Evolutionary conservation across 2,113 vertebrate species (phyloP).

Genomic region (Paradoxurus hermaphroditus): DNA sequence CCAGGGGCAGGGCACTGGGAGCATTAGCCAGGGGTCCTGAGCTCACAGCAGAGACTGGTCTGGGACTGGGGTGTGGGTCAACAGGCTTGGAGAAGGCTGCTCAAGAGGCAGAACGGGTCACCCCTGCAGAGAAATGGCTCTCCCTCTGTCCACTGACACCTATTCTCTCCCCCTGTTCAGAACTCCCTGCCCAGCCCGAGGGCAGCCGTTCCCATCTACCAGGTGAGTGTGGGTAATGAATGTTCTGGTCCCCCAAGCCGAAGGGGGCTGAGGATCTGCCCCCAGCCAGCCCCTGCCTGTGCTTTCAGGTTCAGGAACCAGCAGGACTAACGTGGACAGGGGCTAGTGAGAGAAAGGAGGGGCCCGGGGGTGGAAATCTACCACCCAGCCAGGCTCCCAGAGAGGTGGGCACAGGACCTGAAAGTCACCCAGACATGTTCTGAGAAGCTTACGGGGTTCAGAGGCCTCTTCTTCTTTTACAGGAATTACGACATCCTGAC

Average conservation of each 20-base stretch:
- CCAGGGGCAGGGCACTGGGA: not conserved
- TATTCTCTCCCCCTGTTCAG: not conserved
- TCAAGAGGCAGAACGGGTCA: not conserved
- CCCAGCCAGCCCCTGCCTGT: not conserved
- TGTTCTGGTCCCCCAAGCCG: not conserved
- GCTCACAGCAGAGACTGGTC: not conserved
- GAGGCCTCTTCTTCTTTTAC: not conserved
- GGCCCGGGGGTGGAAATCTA: not conserved
- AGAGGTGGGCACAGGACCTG: fast-evolving
- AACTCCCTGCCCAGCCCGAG: fast-evolving
- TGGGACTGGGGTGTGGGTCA: not conserved
- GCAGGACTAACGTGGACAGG: fast-evolving
- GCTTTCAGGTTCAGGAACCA: not conserved
- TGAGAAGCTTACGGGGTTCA: not conserved
- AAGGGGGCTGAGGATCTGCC: fast-evolving
- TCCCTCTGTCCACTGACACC: not conserved
- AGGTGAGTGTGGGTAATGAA: not conserved
- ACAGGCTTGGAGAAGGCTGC: not conserved
- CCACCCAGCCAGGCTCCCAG: not conserved
- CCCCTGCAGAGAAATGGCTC: not conserved
- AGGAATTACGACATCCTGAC: not conserved
- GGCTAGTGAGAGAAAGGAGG: not conserved
- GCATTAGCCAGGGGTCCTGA: not conserved
- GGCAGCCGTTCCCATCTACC: not conserved
- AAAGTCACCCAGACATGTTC: not conserved